Evolutionary conservation across 2,888 invertebrate species (phyloP), one percentile per base, ranked within the genome.

Genomic region (Mimas tiliae): DNA sequence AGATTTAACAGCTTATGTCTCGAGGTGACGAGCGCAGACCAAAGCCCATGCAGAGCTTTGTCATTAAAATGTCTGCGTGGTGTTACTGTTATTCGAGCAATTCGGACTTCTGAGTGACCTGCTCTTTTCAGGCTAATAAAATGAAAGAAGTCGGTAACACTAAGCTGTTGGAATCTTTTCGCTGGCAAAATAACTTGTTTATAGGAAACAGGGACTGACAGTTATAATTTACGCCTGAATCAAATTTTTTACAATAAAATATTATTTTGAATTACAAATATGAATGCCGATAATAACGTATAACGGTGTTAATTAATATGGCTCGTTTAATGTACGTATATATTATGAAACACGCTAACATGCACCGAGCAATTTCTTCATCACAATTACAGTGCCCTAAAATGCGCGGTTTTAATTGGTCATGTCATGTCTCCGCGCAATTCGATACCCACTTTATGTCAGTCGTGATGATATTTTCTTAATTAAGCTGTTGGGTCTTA

Each of bases 321-420:
- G n/a, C 42, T 42, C 58, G 58, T 42, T 42, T 58, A 19, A 58
- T 42, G 9, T 38, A 38, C 8, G 38, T 38, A 33, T 16, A 16
- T 42, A 58, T 42, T 58, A 12, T 58, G 16, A 50, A 50, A 50
- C 50, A 58, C 38, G 55, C 38, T 19, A 42, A n/a, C n/a, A 55
- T 6, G 34, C 38, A 16, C n/a, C 34, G n/a, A 55, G 38, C 33
- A 55, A 66, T 66, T 64, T 64, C 66, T 63, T 63, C 66, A 63
- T 63, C 34, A 63, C 66, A 55, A 63, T 55, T 63, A 63, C 53
- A 50, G 38, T 45, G 27, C 50, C 45, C 21, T 66, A 58, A 58
- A 58, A 42, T 42, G 58, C 19, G 38, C 9, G 38, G 58, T 58
- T 58, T 42, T 38, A 58, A 58, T 66, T 66, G 63, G 47, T 47